Evolutionary conservation across 2,888 invertebrate genomes (phyloP), one percentile per base, ranked within the genome.

Genomic region (Teleogryllus oceanicus): DNA sequence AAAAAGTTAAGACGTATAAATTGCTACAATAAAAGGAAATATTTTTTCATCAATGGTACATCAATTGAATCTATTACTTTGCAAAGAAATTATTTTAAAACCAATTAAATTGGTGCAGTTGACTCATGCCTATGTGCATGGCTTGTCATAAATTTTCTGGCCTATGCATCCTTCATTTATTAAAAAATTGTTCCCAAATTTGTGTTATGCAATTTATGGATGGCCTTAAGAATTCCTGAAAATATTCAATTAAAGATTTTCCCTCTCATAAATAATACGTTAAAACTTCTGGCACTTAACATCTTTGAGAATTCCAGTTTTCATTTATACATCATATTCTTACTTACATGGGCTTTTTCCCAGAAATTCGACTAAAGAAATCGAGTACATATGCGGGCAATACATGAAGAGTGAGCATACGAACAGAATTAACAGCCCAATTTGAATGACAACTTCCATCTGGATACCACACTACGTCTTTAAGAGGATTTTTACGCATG

Each of bases 321-420:
- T 74, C 18, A 11, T 18, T 18, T 74, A 74, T 74, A n/a, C 1
- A 11, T 74, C 20, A n/a, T 74, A 74, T 74, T n/a, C 74, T n/a
- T 76, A 82, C 84, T 83, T 81, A 85, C 86, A 84, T 83, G 80
- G 89, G 88, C 84, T 88, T 88, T 82, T 87, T 86, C 50, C 90
- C 90, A 50, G 87, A 84, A 18, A 90, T 81, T 77, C 86, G 85
- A 79, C 87, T 86, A 2, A 87, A 85, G n/a, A 88, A 81, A 84
- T 91, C 91, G 78, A 88, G 85, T 20, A 89, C 83, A 83, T 90
- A 88, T 3, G 91, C 90, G 11, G 90, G 90, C 78, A 89, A 84
- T 83, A 89, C 86, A 85, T 91, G 91, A 83, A 89, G 88, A 21
- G 89, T 85, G 82, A 89, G 87, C 81, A 87, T 85, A 84, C 87